A percentile compares a stretch with the other conserved stretches of the same genome.
phyloP scores from a whole-genome alignment of 2,113 vertebrate species.

The Sinocyclocheilus grahami region DNA sequence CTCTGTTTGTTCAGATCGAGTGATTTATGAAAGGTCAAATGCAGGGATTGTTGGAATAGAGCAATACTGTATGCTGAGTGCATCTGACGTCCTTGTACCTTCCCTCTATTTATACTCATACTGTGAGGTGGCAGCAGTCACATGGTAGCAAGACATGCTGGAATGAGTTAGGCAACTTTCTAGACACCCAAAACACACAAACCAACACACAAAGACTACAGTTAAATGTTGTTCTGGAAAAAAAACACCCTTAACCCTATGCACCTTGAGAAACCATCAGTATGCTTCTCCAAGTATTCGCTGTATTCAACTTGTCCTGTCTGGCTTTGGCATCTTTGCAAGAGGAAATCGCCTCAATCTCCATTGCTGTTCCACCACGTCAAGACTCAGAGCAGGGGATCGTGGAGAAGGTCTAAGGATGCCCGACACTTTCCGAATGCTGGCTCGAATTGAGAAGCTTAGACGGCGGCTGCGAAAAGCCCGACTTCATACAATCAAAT shows the following conservation, averaged over 20 bases:
- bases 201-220: constrained; percentile 39
- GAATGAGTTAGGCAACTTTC: constrained; percentile 29
- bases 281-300: constrained; percentile 72
- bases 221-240: constrained; percentile 51
- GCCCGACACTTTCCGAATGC: neutral
- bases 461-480: no score
- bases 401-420: neutral
- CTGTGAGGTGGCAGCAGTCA: constrained; percentile 65
- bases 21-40: constrained; percentile 53
- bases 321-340: constrained; percentile 57
- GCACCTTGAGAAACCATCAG: constrained; percentile 70
- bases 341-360: neutral
- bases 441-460: neutral
- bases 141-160: constrained; percentile 60
- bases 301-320: constrained; percentile 60
- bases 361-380: neutral
- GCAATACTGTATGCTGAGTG: constrained; percentile 65
- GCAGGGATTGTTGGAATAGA: constrained; percentile 58
- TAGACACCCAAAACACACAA: constrained; percentile 53
- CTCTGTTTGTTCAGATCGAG: constrained; percentile 59
- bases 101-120: constrained; percentile 61
- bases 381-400: neutral
- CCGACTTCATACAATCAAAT: neutral
- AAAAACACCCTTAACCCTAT: constrained; percentile 67
- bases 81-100: constrained; percentile 56